Percentiles rank a stretch among this genome's conserved stretches.
phyloP scores from a whole-genome alignment of 2,888 invertebrate species.

The Leptarthrus brevirostris region DNA sequence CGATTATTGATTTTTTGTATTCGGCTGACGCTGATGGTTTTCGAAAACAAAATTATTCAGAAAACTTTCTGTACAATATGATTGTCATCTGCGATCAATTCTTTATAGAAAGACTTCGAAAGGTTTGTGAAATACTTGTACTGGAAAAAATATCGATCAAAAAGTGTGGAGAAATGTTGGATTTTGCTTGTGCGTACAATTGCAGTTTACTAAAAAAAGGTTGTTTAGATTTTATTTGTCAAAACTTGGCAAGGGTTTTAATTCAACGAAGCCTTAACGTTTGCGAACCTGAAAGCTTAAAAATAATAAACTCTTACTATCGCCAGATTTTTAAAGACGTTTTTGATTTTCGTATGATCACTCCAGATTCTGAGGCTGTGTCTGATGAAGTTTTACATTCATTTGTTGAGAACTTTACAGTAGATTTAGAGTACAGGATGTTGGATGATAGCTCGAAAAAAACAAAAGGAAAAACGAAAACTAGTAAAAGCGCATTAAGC shows the following conservation, averaged over 20 bases:
- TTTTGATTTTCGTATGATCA: constrained; percentile 75
- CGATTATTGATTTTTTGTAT: constrained; percentile 81
- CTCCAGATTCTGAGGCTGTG: constrained; percentile 75
- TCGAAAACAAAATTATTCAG: constrained; percentile 73
- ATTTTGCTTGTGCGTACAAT: constrained; percentile 81
- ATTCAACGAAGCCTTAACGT: constrained; percentile 76
- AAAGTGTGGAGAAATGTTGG: constrained; percentile 81
- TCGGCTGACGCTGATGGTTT: constrained; percentile 74
- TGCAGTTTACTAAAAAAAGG: constrained; percentile 77
- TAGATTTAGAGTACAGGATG: constrained; percentile 69
- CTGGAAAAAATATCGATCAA: constrained; percentile 76
- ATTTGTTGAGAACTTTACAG: constrained; percentile 67
- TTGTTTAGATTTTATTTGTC: constrained; percentile 81
- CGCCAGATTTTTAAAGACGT: constrained; percentile 70
- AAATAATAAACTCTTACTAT: constrained; percentile 77
- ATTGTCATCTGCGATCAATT: constrained; percentile 85
- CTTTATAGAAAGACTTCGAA: constrained; percentile 76
- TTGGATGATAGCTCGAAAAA: constrained; percentile 60
- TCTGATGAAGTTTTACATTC: constrained; percentile 70
- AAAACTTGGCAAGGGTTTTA: constrained; percentile 79
- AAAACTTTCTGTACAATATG: constrained; percentile 77
- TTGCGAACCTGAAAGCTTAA: constrained; percentile 72
- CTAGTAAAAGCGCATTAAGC: constrained; percentile 58
- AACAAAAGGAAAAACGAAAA: constrained; percentile 48
- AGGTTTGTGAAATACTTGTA: constrained; percentile 77